Conservation (phyloP, 2,888 invertebrate genomes). For the Caradrina kadenii region DNA sequence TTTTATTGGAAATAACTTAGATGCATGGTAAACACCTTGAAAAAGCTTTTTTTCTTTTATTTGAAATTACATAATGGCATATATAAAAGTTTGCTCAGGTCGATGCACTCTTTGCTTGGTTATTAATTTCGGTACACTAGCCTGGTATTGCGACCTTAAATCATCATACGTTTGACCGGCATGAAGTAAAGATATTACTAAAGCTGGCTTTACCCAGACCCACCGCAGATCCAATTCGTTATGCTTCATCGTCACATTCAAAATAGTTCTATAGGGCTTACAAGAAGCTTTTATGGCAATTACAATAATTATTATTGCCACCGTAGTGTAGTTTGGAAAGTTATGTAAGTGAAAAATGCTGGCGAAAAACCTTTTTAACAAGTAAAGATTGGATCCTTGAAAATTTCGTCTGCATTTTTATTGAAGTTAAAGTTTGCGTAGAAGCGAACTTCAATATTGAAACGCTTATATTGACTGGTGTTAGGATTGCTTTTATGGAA, state of each 20-base stretch:
- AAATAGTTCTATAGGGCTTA: constrained; percentile 27
- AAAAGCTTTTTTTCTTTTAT: neutral
- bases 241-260: constrained; percentile 32
- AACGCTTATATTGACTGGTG: neutral
- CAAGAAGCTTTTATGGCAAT: constrained; percentile 35
- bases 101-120: constrained; percentile 19
- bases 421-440: constrained; percentile 3
- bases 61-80: neutral
- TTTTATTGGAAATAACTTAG: constrained; percentile 3
- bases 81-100: constrained; percentile 5
- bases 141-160: constrained; percentile 38
- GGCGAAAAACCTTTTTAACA: neutral
- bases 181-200: constrained; percentile 42
- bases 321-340: constrained; percentile 3
- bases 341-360: constrained; percentile 9
- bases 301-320: constrained; percentile 26
- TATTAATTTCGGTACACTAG: constrained; percentile 37
- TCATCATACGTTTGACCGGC: constrained; percentile 29
- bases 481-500: constrained; percentile 44
- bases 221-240: constrained; percentile 44
- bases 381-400: constrained; percentile 4
- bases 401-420: constrained; percentile 6
- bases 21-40: neutral
- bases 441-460: constrained; percentile 11
- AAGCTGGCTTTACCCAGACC: constrained; percentile 43